Conservation (phyloP, 2,797 vertebrate genomes). For the Balearica regulorum region DNA sequence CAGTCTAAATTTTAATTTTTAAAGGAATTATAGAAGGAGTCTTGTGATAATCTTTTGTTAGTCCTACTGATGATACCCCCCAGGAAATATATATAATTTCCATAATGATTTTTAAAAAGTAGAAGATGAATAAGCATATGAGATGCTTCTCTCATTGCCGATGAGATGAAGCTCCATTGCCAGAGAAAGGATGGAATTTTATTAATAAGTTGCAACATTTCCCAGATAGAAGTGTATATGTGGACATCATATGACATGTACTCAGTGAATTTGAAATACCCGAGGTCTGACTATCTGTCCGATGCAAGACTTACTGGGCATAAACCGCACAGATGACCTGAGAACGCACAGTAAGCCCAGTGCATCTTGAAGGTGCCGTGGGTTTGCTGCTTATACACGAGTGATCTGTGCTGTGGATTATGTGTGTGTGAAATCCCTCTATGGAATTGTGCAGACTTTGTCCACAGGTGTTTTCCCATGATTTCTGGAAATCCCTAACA, state of each 20-base stretch:
- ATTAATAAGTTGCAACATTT: background rate
- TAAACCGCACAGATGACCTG: background rate
- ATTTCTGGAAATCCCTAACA: background rate
- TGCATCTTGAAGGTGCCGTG: accelerated
- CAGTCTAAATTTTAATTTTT: background rate
- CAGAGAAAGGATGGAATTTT: background rate
- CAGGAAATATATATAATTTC: background rate
- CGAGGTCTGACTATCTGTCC: accelerated
- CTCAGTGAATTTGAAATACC: background rate
- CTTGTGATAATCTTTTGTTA: background rate
- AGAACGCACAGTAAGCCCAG: background rate
- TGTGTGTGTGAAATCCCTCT: background rate
- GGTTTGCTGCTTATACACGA: background rate
- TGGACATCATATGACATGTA: background rate
- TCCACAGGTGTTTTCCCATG: background rate
- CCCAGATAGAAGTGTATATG: background rate
- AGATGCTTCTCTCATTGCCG: background rate
- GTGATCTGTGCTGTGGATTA: background rate
- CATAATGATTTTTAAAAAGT: background rate
- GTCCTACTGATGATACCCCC: background rate
- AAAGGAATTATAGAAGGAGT: background rate
- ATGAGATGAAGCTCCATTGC: background rate
- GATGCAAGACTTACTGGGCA: background rate
- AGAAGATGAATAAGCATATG: background rate
- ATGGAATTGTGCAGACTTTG: background rate